Evolutionary conservation across 2,797 vertebrate genomes (phyloP), one percentile per base, ranked within the genome.

Genomic region (Spizella passerina): DNA sequence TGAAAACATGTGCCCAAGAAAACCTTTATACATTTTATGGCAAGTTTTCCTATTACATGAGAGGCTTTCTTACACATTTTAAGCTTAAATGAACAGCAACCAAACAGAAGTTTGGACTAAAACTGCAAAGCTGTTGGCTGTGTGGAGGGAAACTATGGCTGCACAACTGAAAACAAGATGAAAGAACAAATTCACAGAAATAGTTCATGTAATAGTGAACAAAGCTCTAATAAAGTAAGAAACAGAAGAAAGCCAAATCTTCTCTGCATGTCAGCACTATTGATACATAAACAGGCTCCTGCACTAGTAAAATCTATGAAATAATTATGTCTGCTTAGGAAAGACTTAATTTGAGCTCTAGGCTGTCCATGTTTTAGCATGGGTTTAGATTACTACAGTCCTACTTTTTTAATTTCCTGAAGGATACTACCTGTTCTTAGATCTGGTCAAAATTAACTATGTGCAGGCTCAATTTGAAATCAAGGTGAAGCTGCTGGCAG

Each of bases 1-100:
- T 96, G 89, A 96, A 90, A 96, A 95, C 81, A 93, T 29, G 61
- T 96, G 94, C 89, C 89, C 94, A 93, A 95, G 86, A 88, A 97
- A 88, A 93, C 47, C 90, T 96, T 96, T 93, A 65, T 91, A 96
- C 88, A 96, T 88, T 96, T 97, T 96, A 96, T 97, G 94, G 97
- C 92, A 97, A 97, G 87, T 96, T 96, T 97, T 97, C 95, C 92
- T 95, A 98, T 97, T 98, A 98, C 97, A 98, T 89, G 96, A 98
- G 95, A 95, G 95, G 93, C 88, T 96, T 97, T 94, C 97, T 98
- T 98, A 98, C 97, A 98, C 96, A 87, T 97, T 98, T 96, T 90
- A 97, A 95, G 94, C 75, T 79, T 69, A 86, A 93, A 92, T 86
- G 72, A 91, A 96, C 53, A 94, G 71, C 26, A 16, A 90, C 94